Evolutionary conservation across 2,888 invertebrate species (phyloP).

Genomic region (Hydraecia micacea): DNA sequence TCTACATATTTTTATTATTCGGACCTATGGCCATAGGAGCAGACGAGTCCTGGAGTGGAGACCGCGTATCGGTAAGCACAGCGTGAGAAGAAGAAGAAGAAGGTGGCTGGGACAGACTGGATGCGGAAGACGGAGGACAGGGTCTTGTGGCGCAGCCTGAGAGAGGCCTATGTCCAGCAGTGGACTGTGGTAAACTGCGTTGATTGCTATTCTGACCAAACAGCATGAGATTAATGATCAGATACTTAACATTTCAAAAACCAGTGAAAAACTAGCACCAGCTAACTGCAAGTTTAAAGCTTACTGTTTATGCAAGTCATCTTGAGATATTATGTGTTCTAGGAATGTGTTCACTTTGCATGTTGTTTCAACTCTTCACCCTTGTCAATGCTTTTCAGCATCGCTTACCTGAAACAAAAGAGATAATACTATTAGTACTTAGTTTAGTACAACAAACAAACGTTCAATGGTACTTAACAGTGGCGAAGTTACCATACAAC

Average conservation of each 20-base stretch:
- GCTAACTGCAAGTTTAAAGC: not conserved
- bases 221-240: not conserved
- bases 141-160: no score
- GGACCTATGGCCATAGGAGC: no score
- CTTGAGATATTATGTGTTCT: no score
- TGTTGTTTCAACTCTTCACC: not conserved
- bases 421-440: constrained; percentile 13
- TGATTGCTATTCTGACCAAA: not conserved
- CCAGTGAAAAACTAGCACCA: not conserved
- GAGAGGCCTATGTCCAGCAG: no score
- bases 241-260: not conserved
- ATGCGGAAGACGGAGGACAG: no score
- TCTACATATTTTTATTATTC: not conserved
- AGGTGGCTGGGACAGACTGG: no score
- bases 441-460: not conserved
- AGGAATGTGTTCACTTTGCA: not conserved
- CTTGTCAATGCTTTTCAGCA: not conserved
- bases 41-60: no score
- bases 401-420: constrained; percentile 45
- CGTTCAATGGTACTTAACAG: not conserved
- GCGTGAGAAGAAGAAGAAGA: no score
- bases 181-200: no score
- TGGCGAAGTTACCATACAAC: no score
- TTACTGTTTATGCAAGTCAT: not conserved
- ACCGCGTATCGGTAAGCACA: no score